A percentile compares a stretch with the other conserved stretches of the same genome.
These are phyloP conservation scores for Cephus pygmeus DNA, from an alignment of 2,888 invertebrate genomes.

Conservation along the genomic window DNA sequence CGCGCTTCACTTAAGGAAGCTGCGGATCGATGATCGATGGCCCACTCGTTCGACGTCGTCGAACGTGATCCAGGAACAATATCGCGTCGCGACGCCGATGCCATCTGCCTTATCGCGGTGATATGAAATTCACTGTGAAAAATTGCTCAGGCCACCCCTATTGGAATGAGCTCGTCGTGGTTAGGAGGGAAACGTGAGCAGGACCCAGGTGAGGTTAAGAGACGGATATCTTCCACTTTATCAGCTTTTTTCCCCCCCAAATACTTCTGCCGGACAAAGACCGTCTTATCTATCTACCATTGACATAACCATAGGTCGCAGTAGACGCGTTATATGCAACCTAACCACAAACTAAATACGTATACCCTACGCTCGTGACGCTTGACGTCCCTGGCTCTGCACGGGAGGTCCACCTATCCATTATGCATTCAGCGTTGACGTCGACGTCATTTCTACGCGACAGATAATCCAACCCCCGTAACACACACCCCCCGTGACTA, in stretches of 20 bases:
- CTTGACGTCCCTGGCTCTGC: background rate
- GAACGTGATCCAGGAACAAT: slow-evolving; percentile 49
- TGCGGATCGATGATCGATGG: slow-evolving; percentile 39
- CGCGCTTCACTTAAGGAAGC: too few species aligned
- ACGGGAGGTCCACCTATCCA: slow-evolving; percentile 32
- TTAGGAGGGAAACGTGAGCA: too few species aligned
- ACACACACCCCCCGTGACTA: background rate
- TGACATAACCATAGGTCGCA: too few species aligned
- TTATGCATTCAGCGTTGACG: slow-evolving; percentile 44
- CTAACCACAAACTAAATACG: too few species aligned
- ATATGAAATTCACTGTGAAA: too few species aligned
- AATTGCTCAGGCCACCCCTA: background rate
- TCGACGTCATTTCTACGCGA: slow-evolving; percentile 37
- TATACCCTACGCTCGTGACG: background rate
- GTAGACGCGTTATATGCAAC: too few species aligned
- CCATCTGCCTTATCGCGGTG: background rate
- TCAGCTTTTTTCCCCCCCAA: too few species aligned
- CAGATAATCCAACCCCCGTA: slow-evolving; percentile 6
- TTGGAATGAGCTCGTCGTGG: background rate
- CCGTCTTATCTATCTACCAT: too few species aligned
- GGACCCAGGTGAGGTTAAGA: too few species aligned
- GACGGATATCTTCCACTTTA: too few species aligned
- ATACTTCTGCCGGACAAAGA: too few species aligned
- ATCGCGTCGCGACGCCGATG: slow-evolving; percentile 32
- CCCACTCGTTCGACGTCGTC: slow-evolving; percentile 29